These are phyloP conservation scores for Odontothrips loti DNA, from an alignment of 2,888 invertebrate species.

Conservation along the genomic window DNA sequence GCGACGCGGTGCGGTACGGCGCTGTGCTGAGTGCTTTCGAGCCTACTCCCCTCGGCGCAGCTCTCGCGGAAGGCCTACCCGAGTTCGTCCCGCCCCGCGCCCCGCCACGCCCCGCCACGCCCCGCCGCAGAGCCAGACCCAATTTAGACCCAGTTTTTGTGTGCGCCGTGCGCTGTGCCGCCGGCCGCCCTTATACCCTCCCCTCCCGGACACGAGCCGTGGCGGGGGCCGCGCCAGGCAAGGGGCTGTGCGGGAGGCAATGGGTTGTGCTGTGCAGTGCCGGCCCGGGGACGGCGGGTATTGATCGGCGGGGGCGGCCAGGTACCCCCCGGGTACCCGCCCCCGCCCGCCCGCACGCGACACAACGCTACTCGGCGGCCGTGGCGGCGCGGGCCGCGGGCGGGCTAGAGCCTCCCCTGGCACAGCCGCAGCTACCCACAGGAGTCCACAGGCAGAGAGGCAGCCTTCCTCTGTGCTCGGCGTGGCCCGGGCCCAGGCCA, in stretches of 20 bases:
- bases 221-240: too few species aligned
- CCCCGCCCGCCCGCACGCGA: not conserved
- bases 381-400: not conserved
- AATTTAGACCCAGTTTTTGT: slow-evolving; percentile 26
- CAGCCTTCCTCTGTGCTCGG: not conserved
- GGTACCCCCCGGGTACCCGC: not conserved
- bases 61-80: not conserved
- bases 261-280: not conserved
- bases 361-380: not conserved
- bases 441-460: not conserved
- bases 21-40: not conserved
- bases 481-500: not conserved
- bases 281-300: slow-evolving; percentile 1
- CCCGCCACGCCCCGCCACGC: not conserved
- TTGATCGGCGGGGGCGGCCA: not conserved
- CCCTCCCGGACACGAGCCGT: not conserved
- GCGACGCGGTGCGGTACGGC: not conserved
- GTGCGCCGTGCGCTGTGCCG: not conserved
- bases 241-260: too few species aligned
- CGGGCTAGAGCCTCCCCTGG: not conserved
- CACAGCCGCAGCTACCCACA: not conserved
- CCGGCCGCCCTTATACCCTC: not conserved
- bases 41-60: slow-evolving; percentile 1
- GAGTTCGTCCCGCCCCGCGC: not conserved
- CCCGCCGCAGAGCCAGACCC: slow-evolving; percentile 5